Evolutionary conservation across 64 coral and sea anemone species (phyloP).

Genomic region (Actinia equina): DNA sequence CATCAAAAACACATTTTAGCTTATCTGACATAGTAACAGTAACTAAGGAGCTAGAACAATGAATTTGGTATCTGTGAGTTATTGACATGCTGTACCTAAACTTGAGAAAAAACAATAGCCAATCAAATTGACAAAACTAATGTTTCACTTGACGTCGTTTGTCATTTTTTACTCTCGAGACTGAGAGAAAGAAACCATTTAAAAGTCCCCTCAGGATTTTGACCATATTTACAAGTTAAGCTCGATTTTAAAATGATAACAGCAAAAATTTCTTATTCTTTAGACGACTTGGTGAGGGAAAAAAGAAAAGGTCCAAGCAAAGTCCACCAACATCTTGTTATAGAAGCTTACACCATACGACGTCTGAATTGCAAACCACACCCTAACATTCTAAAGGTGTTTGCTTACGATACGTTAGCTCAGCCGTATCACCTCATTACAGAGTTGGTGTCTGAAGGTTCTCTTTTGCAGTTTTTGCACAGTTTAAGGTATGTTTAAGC

Average conservation of each 20-base stretch:
- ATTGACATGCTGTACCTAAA: no score
- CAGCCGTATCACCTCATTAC: slow-evolving; percentile 49
- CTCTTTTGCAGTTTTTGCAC: slow-evolving; percentile 51
- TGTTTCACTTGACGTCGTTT: no score
- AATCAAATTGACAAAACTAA: no score
- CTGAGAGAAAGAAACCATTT: no score
- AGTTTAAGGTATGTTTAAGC: background rate
- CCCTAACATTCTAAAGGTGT: slow-evolving; percentile 23
- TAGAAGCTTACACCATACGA: slow-evolving; percentile 29
- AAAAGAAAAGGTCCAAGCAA: background rate
- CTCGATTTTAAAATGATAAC: no score
- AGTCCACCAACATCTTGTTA: slow-evolving; percentile 1
- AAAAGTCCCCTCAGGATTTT: background rate
- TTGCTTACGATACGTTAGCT: slow-evolving; percentile 23
- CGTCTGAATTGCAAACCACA: slow-evolving; percentile 1
- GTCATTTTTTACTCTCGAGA: no score
- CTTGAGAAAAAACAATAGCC: no score
- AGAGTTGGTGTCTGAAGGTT: background rate
- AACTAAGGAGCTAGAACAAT: no score
- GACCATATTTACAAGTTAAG: background rate
- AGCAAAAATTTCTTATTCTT: no score
- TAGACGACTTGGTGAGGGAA: background rate
- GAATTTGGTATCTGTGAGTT: no score
- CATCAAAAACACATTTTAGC: no score
- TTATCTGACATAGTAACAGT: no score